phyloP scores from a whole-genome alignment of 2,113 vertebrate genomes.

The Psilopsiagon aurifrons region DNA sequence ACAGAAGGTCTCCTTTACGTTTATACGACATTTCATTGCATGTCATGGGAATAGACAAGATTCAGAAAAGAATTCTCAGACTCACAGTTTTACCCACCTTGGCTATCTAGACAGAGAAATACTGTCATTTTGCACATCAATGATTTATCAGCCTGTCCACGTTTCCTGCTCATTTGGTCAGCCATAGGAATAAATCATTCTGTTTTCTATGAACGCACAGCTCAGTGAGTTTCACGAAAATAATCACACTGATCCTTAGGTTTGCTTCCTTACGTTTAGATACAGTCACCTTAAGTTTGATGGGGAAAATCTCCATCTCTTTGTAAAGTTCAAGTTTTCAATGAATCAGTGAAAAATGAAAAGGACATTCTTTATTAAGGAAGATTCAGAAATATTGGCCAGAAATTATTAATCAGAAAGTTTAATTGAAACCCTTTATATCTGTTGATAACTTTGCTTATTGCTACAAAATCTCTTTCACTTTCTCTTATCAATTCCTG shows the following conservation, averaged over 20 bases:
- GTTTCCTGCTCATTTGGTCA: neutral
- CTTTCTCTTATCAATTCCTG: neutral
- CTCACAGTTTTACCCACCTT: neutral
- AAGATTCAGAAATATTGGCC: neutral
- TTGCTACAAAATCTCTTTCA: neutral
- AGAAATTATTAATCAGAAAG: neutral
- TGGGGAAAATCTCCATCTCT: neutral
- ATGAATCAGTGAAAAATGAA: neutral
- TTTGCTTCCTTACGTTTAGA: neutral
- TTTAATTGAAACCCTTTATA: neutral
- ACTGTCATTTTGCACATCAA: neutral
- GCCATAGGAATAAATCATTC: neutral
- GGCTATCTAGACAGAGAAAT: neutral
- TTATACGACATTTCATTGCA: neutral
- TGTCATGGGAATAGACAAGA: neutral
- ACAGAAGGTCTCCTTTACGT: neutral
- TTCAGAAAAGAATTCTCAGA: neutral
- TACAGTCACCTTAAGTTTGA: neutral
- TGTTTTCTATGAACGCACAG: fast-evolving
- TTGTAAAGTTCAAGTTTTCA: neutral
- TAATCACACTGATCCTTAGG: neutral
- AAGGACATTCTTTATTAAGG: neutral
- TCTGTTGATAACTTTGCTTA: neutral
- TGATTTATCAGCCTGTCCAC: neutral
- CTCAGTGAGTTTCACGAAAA: neutral